A percentile compares a stretch with the other conserved stretches of the same genome.
Conservation (phyloP, 30 jellyfish, hydroid and myxozoan genomes). For the Chironex yamaguchii region DNA sequence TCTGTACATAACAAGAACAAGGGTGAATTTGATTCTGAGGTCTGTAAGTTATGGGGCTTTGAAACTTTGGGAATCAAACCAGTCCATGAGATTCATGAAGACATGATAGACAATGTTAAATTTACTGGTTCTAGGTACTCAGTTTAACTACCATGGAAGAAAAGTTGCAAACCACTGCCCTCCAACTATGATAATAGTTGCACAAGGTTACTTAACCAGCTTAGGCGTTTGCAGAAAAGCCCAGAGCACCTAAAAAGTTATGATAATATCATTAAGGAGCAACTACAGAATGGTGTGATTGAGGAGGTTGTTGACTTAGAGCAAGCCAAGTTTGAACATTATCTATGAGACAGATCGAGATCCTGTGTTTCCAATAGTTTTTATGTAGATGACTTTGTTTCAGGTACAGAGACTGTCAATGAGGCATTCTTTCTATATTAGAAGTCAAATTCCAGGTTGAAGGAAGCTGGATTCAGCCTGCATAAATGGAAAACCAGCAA, state of each 20-base stretch:
- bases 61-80: neutral
- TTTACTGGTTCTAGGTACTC: constrained; percentile 17
- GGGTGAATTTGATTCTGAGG: too few species aligned
- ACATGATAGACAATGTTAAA: neutral
- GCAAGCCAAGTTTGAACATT: neutral
- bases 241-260: constrained; percentile 18
- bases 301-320: constrained; percentile 22
- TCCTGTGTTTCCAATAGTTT: neutral
- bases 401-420: constrained; percentile 29
- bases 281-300: constrained; percentile 27
- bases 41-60: neutral
- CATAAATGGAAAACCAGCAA: constrained; percentile 50
- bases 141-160: constrained; percentile 6
- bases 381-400: constrained; percentile 58
- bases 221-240: constrained; percentile 3
- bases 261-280: constrained; percentile 12
- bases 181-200: constrained; percentile 16
- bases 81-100: neutral
- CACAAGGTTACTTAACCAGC: constrained; percentile 9
- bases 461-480: constrained; percentile 50
- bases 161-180: constrained; percentile 10
- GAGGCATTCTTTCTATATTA: constrained; percentile 14
- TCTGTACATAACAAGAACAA: neutral
- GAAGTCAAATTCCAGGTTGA: constrained; percentile 12
- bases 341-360: constrained; percentile 40